Percentiles rank a stretch among this genome's conserved stretches.
Evolutionary conservation across 2,113 vertebrate genomes (phyloP).

Genomic region (Paraplagusia blochii): DNA sequence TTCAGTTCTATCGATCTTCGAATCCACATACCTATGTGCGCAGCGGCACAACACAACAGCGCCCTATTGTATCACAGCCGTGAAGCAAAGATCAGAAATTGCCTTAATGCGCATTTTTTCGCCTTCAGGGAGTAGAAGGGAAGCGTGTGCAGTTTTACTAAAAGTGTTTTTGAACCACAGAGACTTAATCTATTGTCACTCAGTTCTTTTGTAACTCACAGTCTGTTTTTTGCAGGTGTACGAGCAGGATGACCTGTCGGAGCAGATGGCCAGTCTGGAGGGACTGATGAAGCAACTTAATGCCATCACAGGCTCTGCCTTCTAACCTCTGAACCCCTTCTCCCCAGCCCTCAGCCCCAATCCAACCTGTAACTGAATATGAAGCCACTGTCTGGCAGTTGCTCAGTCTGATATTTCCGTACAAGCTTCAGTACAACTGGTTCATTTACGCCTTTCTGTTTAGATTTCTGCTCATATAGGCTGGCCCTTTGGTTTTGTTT

Average conservation of each 20-base stretch:
- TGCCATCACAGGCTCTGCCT: constrained; percentile 94
- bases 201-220: background rate
- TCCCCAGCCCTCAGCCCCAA: constrained; percentile 2
- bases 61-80: no score
- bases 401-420: constrained; percentile 29
- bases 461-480: constrained; percentile 23
- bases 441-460: constrained; percentile 11
- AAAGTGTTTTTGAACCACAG: background rate
- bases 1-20: no score
- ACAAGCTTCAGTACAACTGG: constrained; percentile 27
- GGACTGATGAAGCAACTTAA: constrained; percentile 98
- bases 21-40: no score
- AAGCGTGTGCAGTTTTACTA: no score
- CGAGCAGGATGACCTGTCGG: constrained; percentile 93
- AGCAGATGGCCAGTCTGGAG: constrained; percentile 97
- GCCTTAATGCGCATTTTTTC: no score
- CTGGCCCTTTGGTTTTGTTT: background rate
- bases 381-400: constrained; percentile 6
- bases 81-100: no score
- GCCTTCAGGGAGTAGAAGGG: no score
- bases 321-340: constrained; percentile 71
- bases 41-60: no score
- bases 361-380: constrained; percentile 32
- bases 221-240: constrained; percentile 79
- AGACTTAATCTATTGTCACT: background rate